phyloP scores from a whole-genome alignment of 2,797 vertebrate genomes.

The Pagetopsis macropterus region DNA sequence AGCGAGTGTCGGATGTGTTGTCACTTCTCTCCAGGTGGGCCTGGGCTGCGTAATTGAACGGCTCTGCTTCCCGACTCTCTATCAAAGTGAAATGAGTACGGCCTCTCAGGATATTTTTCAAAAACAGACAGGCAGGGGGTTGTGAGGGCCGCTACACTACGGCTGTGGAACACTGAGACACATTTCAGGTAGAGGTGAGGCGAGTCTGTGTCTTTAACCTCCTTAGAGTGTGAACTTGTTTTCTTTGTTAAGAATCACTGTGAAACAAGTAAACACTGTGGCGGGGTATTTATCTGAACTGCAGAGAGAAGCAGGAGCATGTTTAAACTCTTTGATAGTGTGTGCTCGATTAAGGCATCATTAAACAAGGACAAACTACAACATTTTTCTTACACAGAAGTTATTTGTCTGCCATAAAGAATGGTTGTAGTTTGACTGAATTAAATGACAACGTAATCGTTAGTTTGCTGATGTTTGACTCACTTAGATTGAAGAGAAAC shows the following conservation, averaged over 20 bases:
- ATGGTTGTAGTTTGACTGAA: background rate
- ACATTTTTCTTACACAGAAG: background rate
- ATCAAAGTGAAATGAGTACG: constrained; percentile 53
- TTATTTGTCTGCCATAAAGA: background rate
- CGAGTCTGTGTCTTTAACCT: constrained; percentile 7
- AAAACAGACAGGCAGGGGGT: background rate
- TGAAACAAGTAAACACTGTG: constrained; percentile 6
- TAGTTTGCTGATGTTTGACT: background rate
- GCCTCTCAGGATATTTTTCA: constrained; percentile 38
- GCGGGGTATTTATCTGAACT: background rate
- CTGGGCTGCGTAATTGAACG: constrained; percentile 49
- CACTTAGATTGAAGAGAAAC: background rate
- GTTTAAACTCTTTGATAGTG: background rate
- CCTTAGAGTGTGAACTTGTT: constrained; percentile 12
- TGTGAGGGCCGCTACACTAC: background rate
- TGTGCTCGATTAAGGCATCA: background rate
- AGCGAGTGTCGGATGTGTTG: constrained; percentile 38
- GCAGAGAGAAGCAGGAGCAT: background rate
- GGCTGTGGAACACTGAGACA: constrained; percentile 1
- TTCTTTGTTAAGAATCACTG: constrained; percentile 11
- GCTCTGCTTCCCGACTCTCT: constrained; percentile 45
- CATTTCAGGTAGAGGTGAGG: constrained; percentile 13
- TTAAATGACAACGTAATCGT: background rate
- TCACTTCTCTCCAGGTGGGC: constrained; percentile 52
- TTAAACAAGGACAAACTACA: background rate